phyloP scores from a whole-genome alignment of 1,140 invertebrate genomes.

The Papilio polyxenes region DNA sequence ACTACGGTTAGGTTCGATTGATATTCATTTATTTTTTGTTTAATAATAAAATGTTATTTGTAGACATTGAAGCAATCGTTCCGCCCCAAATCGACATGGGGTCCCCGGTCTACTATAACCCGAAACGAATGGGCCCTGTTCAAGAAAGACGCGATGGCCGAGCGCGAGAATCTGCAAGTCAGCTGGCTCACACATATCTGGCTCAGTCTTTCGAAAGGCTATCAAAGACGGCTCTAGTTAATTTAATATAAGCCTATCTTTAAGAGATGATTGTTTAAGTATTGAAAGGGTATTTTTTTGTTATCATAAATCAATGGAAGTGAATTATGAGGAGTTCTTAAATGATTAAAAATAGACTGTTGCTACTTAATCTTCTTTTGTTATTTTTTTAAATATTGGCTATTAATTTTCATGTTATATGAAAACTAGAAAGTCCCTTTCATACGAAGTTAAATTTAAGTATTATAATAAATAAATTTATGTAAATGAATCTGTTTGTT shows the following conservation, averaged over 20 bases:
- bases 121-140: constrained; percentile 81
- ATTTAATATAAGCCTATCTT: not conserved
- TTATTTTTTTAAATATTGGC: too few relatives aligned
- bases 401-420: not conserved
- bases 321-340: too few relatives aligned
- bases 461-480: not conserved
- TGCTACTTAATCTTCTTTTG: too few relatives aligned
- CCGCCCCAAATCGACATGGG: constrained; percentile 81
- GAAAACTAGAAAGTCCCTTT: not conserved
- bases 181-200: constrained; percentile 53
- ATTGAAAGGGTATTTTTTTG: too few relatives aligned
- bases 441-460: not conserved
- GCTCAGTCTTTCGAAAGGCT: constrained; percentile 55
- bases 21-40: not conserved
- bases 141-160: constrained; percentile 71
- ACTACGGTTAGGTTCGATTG: too few relatives aligned
- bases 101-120: constrained; percentile 80
- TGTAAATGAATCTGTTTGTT: constrained; percentile 6
- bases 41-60: constrained; percentile 41
- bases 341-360: too few relatives aligned
- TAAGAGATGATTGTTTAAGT: not conserved
- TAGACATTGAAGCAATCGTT: constrained; percentile 80
- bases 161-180: constrained; percentile 43
- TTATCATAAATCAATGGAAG: too few relatives aligned
- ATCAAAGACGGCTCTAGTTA: constrained; percentile 37